Conservation (phyloP, 2,797 vertebrate genomes). For the Halcyon leucocephala region DNA sequence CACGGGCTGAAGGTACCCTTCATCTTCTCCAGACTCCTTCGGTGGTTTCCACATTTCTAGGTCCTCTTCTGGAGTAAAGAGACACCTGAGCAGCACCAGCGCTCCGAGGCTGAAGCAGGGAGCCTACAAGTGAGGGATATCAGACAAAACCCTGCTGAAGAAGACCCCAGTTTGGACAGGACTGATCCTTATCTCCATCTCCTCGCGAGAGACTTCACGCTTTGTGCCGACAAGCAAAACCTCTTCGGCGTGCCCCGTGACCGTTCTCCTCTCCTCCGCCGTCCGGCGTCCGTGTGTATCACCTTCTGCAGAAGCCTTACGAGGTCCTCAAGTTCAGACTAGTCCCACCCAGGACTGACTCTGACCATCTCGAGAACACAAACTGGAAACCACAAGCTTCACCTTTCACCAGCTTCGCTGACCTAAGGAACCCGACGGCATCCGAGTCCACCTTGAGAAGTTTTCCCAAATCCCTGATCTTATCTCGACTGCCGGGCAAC, state of each 20-base stretch:
- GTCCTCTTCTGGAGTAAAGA: neutral
- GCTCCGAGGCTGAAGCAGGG: neutral
- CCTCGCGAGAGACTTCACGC: neutral
- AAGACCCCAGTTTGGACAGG: neutral
- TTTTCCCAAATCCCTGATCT: neutral
- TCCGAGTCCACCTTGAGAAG: neutral
- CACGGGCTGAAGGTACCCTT: neutral
- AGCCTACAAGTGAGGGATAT: neutral
- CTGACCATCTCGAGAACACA: neutral
- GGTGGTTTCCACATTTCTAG: neutral
- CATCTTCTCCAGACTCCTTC: neutral
- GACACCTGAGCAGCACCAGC: neutral
- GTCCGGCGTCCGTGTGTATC: neutral
- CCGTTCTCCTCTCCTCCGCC: neutral
- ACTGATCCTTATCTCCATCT: neutral
- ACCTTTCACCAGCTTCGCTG: neutral
- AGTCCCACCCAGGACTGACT: neutral
- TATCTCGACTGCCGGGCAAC: neutral
- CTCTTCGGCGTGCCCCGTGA: neutral
- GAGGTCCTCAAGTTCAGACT: neutral
- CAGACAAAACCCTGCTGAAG: neutral
- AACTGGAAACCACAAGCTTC: neutral
- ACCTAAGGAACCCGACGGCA: neutral
- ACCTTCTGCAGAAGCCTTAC: neutral
- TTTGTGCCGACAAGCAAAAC: neutral